Evolutionary conservation across 2,797 vertebrate genomes (phyloP).

Genomic region (Netta rufina): DNA sequence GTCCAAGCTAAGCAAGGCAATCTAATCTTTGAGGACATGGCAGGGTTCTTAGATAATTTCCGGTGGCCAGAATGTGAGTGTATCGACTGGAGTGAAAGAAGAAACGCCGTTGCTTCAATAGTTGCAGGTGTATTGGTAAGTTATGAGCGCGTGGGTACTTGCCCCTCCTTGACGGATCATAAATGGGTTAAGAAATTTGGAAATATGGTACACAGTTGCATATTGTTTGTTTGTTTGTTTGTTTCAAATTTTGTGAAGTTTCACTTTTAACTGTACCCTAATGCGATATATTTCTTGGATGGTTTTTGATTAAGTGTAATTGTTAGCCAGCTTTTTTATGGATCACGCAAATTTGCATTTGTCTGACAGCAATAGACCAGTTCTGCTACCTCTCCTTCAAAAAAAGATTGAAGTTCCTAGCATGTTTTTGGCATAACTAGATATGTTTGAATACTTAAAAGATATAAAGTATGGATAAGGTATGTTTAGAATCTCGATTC

Average conservation of each 20-base stretch:
- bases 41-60: slow-evolving; percentile 91
- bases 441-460: background rate
- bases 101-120: slow-evolving; percentile 87
- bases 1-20: background rate
- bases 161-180: background rate
- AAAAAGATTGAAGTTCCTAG: background rate
- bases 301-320: background rate
- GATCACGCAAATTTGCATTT: rapidly evolving
- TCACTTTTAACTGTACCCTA: background rate
- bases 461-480: background rate
- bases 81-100: slow-evolving; percentile 89
- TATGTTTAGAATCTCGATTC: background rate
- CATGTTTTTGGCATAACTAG: background rate
- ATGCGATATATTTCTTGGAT: background rate
- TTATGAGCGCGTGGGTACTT: background rate
- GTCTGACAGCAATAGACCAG: background rate
- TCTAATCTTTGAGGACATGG: slow-evolving; percentile 76
- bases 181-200: background rate
- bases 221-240: background rate
- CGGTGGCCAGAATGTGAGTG: slow-evolving; percentile 93
- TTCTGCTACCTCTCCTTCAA: background rate
- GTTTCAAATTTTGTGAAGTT: background rate
- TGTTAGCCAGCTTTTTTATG: background rate
- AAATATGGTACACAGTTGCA: background rate
- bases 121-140: slow-evolving; percentile 88